These are phyloP conservation scores for Pteromalus puparum DNA, from an alignment of 1,140 invertebrate species.

Conservation along the genomic window DNA sequence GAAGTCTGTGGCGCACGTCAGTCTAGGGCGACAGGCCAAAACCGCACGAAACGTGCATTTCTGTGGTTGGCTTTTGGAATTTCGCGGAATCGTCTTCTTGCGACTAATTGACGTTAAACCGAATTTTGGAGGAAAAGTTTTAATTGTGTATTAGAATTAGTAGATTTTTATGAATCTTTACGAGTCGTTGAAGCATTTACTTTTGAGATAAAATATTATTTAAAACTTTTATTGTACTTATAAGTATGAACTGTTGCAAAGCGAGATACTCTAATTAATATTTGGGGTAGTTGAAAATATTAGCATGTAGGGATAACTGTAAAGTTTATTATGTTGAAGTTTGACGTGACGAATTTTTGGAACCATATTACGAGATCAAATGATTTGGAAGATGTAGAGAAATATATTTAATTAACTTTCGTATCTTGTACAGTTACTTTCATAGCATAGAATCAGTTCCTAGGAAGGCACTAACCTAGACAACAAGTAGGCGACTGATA, in stretches of 20 bases:
- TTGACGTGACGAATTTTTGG: slow-evolving; percentile 22
- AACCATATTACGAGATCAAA: slow-evolving; percentile 5
- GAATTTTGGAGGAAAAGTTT: no score
- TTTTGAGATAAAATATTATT: slow-evolving; percentile 1
- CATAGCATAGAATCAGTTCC: slow-evolving; percentile 17
- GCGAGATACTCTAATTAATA: slow-evolving; percentile 18
- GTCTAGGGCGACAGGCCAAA: not conserved
- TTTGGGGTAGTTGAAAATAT: not conserved
- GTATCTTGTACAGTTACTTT: slow-evolving; percentile 21
- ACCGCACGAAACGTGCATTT: not conserved
- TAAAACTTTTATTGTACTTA: slow-evolving; percentile 1
- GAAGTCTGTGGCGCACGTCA: not conserved
- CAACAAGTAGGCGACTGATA: not conserved
- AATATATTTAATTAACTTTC: slow-evolving; percentile 24
- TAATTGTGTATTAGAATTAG: no score
- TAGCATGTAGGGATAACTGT: not conserved
- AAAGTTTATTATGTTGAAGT: slow-evolving; percentile 8
- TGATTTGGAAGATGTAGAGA: not conserved
- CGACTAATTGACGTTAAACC: not conserved
- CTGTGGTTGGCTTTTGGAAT: not conserved
- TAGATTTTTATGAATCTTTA: no score
- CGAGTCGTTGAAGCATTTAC: not conserved
- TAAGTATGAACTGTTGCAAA: not conserved
- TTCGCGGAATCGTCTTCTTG: not conserved
- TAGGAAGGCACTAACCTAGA: not conserved